Base-by-base conservation (phyloP, 2,888 invertebrate species). In the Catocala sponsa region DNA sequence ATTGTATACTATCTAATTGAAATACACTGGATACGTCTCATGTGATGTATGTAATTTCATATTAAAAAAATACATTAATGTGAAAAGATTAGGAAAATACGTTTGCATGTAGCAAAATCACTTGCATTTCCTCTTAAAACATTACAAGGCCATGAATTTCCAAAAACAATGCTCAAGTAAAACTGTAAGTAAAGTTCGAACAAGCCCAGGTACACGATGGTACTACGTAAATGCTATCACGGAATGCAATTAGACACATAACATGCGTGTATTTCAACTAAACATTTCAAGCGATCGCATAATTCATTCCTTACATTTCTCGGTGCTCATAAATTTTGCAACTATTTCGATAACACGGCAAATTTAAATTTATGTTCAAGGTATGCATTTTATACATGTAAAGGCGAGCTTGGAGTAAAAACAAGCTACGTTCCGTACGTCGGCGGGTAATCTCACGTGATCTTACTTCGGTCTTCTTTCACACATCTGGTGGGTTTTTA, bases 311-410 rank as follows among this genome's bases (percentile, higher is more conserved):
- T 79, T 79, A 87, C 87, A 88, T 87, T 88, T 83, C 87, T 83
- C 80, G 79, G 72, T 69, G 84, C 81, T 85, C 89, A 89, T 92
- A 91, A 92, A 91, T 91, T 89, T 83, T 81, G 81, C 85, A 88
- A 91, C 89, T 89, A 91, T 92, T 92, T 91, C 86, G 92, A 92
- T 92, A 92, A 89, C 87, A 85, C 81, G 79, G 85, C 85, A 89
- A 92, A 91, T 91, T 92, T 89, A 90, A 92, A 92, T 92, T 91
- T 91, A 92, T 90, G 88, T 87, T 79, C 82, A 82, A 78, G 85
- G 88, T 85, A 88, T 91, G 91, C 90, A 89, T 90, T 92, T 87
- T 87, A 84, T 87, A 83, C 87, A 84, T 88, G 89, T 90, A 86
- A 84, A 87, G 81, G 87, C 81, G 78, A 79, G 86, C 87, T 87